phyloP scores from a whole-genome alignment of 1,140 invertebrate species.

The Helicoverpa armigera region DNA sequence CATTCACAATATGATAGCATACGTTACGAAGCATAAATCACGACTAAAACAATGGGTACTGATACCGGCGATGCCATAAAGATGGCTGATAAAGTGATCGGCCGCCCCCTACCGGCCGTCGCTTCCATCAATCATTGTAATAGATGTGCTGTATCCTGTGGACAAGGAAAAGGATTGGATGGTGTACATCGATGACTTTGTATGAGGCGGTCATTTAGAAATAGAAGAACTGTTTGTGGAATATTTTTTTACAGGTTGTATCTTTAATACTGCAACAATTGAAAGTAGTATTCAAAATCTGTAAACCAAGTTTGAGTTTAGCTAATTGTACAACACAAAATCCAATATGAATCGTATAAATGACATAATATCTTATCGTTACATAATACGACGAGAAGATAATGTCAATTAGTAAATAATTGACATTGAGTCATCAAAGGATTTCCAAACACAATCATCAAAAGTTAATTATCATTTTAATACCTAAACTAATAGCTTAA shows the following conservation, averaged over 20 bases:
- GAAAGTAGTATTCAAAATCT: too few species aligned
- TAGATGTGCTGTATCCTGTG: constrained; percentile 32
- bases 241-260: background rate
- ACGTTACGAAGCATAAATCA: constrained; percentile 37
- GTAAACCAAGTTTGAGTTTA: too few species aligned
- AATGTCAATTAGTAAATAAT: too few species aligned
- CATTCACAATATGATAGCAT: constrained; percentile 34
- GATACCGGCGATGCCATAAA: constrained; percentile 36
- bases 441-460: too few species aligned
- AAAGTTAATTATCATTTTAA: too few species aligned
- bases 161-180: background rate
- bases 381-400: too few species aligned
- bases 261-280: too few species aligned
- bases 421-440: too few species aligned
- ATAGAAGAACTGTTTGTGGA: background rate
- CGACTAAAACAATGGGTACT: constrained; percentile 36
- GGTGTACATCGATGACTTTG: constrained; percentile 15
- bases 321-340: too few species aligned
- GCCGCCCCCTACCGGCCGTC: constrained; percentile 36
- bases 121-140: constrained; percentile 46
- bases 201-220: background rate
- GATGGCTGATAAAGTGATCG: constrained; percentile 40
- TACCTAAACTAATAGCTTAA: too few species aligned
- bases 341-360: too few species aligned
- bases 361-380: too few species aligned